Evolutionary conservation across 2,888 invertebrate genomes (phyloP).

Genomic region (Allacma fusca): DNA sequence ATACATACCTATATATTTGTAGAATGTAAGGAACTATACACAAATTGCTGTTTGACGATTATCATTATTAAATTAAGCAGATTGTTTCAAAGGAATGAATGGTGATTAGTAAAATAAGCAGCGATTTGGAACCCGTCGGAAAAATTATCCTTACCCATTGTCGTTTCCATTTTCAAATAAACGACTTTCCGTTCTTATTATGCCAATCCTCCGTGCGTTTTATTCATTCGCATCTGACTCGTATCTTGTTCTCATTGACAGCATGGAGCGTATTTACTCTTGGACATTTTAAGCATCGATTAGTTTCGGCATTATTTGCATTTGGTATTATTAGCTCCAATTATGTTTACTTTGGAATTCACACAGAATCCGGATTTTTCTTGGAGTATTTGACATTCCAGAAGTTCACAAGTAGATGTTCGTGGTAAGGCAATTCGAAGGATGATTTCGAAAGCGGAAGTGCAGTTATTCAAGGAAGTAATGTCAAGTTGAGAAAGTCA

Average conservation of each 20-base stretch:
- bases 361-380: too few relatives aligned
- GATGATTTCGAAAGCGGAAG: slow-evolving; percentile 18
- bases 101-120: slow-evolving; percentile 14
- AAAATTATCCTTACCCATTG: background rate
- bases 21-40: slow-evolving; percentile 4
- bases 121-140: background rate
- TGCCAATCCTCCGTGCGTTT: background rate
- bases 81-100: slow-evolving; percentile 18
- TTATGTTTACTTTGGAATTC: too few relatives aligned
- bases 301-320: too few relatives aligned
- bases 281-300: too few relatives aligned
- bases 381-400: too few relatives aligned
- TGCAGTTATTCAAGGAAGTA: slow-evolving; percentile 28
- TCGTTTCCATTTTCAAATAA: slow-evolving; percentile 11
- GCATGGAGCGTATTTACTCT: too few relatives aligned
- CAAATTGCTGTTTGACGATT: slow-evolving; percentile 28
- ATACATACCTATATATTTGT: background rate
- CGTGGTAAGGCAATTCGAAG: background rate
- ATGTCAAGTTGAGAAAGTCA: slow-evolving; percentile 5
- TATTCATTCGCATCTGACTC: too few relatives aligned
- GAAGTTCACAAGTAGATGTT: too few relatives aligned
- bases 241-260: too few relatives aligned
- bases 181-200: background rate
- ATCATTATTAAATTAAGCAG: slow-evolving; percentile 27
- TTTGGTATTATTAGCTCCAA: too few relatives aligned